phyloP scores from a whole-genome alignment of 2,113 vertebrate genomes.

The Sinocyclocheilus grahami region DNA sequence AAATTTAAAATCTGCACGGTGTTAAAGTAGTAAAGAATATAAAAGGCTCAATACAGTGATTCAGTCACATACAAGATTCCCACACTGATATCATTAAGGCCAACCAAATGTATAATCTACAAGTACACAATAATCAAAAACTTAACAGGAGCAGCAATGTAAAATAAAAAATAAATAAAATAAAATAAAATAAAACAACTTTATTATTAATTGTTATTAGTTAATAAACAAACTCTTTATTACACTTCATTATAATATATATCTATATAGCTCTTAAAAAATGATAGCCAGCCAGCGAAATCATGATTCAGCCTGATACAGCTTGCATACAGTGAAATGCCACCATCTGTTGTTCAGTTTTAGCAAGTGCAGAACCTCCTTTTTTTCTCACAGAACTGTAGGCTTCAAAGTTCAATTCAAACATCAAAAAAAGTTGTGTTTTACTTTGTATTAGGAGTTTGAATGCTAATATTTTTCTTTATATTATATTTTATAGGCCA shows the following conservation, averaged over 20 bases:
- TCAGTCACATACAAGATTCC: background rate
- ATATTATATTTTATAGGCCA: conserved; percentile 67
- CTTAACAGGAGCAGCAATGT: background rate
- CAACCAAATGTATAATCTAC: background rate
- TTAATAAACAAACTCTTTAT: background rate
- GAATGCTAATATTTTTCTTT: background rate
- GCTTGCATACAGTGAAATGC: background rate
- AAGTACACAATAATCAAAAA: background rate
- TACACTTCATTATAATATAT: too few relatives aligned
- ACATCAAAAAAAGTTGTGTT: background rate
- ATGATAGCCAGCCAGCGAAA: too few relatives aligned
- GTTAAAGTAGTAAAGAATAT: background rate
- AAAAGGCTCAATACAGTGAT: background rate
- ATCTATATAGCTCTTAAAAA: too few relatives aligned
- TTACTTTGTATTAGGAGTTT: background rate
- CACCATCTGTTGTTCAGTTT: conserved; percentile 13
- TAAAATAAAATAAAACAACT: too few relatives aligned
- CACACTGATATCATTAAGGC: background rate
- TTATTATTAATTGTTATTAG: too few relatives aligned
- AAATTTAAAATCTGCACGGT: background rate
- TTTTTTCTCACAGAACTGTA: too few relatives aligned
- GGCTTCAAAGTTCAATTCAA: too few relatives aligned
- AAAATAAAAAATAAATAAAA: too few relatives aligned
- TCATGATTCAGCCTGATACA: too few relatives aligned
- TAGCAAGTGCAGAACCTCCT: background rate